Conservation (phyloP, 1,140 invertebrate species). For the Marisa cornuarietis region DNA sequence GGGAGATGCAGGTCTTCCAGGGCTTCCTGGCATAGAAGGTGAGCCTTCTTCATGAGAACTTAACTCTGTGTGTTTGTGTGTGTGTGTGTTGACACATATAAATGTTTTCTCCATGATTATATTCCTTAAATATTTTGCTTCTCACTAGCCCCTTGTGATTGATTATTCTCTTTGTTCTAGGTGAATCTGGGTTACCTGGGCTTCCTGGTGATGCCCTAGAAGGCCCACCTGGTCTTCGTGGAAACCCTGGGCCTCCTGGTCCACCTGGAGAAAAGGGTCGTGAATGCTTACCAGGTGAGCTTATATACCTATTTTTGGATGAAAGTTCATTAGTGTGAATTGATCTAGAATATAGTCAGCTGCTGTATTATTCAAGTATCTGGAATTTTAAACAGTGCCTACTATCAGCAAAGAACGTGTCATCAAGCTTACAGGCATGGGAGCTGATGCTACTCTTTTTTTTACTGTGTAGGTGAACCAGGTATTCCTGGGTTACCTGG, state of each 20-base stretch:
- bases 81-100: not conserved
- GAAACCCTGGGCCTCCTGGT: constrained; percentile 40
- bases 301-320: not conserved
- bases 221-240: constrained; percentile 45
- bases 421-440: no score
- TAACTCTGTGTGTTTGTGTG: not conserved
- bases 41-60: not conserved
- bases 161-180: not conserved
- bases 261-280: constrained; percentile 33
- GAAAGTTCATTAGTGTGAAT: not conserved
- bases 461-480: no score
- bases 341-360: not conserved
- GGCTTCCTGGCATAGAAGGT: constrained; percentile 82
- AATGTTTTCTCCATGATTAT: no score
- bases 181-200: constrained; percentile 22
- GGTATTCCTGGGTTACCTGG: constrained; percentile 50
- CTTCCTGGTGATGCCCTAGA: constrained; percentile 23
- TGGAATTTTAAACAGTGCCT: no score
- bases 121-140: not conserved
- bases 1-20: constrained; percentile 41
- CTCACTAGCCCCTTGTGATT: not conserved
- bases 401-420: no score
- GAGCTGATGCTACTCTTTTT: no score
- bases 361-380: not conserved
- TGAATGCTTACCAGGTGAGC: constrained; percentile 25